Evolutionary conservation across 2,113 vertebrate genomes (phyloP).

Genomic region (Rissa tridactyla): DNA sequence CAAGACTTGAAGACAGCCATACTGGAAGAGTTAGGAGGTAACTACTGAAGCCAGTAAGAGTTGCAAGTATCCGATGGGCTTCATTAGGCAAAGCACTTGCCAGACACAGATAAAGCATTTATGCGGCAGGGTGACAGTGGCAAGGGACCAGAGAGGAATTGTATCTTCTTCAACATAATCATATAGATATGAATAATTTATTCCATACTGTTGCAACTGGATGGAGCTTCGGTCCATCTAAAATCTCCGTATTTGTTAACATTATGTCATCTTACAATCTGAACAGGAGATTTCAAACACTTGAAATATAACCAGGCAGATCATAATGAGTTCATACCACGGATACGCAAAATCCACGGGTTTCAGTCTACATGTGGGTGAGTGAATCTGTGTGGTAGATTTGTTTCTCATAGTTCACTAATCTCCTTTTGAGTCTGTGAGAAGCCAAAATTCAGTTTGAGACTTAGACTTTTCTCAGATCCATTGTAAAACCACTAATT

Average conservation of each 20-base stretch:
- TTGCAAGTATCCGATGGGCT: not conserved
- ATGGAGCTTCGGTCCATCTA: not conserved
- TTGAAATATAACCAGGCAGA: not conserved
- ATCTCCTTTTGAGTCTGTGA: constrained; percentile 39
- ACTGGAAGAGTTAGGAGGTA: not conserved
- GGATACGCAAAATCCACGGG: not conserved
- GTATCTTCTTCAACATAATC: not conserved
- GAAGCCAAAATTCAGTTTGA: constrained; percentile 54
- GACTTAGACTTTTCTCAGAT: constrained; percentile 22
- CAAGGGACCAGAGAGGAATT: not conserved
- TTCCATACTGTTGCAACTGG: not conserved
- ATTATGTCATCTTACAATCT: not conserved
- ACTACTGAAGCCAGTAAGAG: not conserved
- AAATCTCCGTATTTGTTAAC: not conserved
- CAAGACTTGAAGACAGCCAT: not conserved
- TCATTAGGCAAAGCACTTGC: not conserved
- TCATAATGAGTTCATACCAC: not conserved
- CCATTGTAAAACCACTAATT: constrained; percentile 19
- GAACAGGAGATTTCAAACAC: not conserved
- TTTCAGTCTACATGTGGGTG: not conserved
- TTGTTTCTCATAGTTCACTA: constrained; percentile 40
- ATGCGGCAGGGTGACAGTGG: not conserved
- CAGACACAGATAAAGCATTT: not conserved
- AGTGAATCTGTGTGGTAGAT: not conserved
- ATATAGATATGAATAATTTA: not conserved